These are phyloP conservation scores for Iguana delicatissima DNA, from an alignment of 2,797 vertebrate species.

Conservation along the genomic window DNA sequence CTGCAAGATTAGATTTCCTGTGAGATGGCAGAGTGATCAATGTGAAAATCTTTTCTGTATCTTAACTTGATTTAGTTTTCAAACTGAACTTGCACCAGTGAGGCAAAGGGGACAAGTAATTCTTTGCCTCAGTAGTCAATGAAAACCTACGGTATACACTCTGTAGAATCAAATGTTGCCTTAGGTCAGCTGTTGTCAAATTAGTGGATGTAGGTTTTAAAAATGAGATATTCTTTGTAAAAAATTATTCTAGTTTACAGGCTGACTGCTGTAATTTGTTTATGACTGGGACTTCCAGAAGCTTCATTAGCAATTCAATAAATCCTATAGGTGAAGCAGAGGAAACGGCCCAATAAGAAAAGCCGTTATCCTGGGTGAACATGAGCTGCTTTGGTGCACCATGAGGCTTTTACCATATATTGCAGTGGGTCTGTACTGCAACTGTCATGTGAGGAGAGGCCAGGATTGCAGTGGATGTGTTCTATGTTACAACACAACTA, in stretches of 20 bases:
- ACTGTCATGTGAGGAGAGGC: neutral
- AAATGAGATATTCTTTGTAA: neutral
- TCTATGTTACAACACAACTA: neutral
- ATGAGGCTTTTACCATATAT: neutral
- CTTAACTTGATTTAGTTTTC: constrained; percentile 42
- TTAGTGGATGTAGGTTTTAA: constrained; percentile 13
- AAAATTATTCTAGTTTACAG: neutral
- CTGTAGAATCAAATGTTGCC: constrained; percentile 55
- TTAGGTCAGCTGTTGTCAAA: constrained; percentile 15
- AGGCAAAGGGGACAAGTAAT: constrained; percentile 51
- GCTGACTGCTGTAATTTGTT: constrained; percentile 37
- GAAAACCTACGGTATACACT: constrained; percentile 27
- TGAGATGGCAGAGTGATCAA: neutral
- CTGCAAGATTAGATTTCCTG: neutral
- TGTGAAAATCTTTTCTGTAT: constrained; percentile 15
- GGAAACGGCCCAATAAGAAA: neutral
- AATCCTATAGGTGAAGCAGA: constrained; percentile 31
- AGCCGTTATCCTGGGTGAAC: neutral
- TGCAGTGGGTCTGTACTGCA: neutral
- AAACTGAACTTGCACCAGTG: constrained; percentile 40
- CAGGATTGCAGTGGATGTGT: neutral
- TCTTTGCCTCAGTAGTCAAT: constrained; percentile 56
- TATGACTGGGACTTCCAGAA: constrained; percentile 42
- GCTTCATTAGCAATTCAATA: constrained; percentile 60
- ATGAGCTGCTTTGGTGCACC: neutral